Evolutionary conservation across 2,113 vertebrate species (phyloP).

Genomic region (Sardina pilchardus): DNA sequence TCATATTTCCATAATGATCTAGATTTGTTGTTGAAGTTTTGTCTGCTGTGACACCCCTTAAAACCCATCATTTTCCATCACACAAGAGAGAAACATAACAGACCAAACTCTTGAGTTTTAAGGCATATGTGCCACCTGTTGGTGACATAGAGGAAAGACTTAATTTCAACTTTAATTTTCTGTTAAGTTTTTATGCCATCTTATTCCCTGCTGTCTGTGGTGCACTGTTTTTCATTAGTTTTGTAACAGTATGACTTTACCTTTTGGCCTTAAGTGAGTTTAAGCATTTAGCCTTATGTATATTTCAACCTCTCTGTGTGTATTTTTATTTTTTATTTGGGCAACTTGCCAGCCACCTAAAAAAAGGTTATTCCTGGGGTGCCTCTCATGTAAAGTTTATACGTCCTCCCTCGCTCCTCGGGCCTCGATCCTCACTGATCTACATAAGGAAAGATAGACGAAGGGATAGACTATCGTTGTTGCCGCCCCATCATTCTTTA

Average conservation of each 20-base stretch:
- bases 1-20: neutral
- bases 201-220: conserved; percentile 5
- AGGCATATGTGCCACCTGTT: neutral
- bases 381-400: too few species aligned
- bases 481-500: too few species aligned
- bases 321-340: neutral
- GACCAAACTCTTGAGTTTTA: neutral
- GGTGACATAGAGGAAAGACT: neutral
- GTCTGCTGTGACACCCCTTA: neutral
- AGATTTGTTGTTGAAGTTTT: neutral
- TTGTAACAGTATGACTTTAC: neutral
- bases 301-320: neutral
- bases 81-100: neutral
- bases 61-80: neutral
- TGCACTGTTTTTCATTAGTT: neutral
- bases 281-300: neutral
- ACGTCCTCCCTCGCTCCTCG: too few species aligned
- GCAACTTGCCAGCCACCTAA: neutral
- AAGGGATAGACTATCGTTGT: too few species aligned
- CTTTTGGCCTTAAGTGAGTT: neutral
- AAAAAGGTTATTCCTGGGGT: neutral
- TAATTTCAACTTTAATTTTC: neutral
- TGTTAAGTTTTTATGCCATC: neutral
- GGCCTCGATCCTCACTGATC: too few species aligned
- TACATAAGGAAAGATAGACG: too few species aligned